Evolutionary conservation across 2,113 vertebrate species (phyloP).

Genomic region (Aegotheles bennettii): DNA sequence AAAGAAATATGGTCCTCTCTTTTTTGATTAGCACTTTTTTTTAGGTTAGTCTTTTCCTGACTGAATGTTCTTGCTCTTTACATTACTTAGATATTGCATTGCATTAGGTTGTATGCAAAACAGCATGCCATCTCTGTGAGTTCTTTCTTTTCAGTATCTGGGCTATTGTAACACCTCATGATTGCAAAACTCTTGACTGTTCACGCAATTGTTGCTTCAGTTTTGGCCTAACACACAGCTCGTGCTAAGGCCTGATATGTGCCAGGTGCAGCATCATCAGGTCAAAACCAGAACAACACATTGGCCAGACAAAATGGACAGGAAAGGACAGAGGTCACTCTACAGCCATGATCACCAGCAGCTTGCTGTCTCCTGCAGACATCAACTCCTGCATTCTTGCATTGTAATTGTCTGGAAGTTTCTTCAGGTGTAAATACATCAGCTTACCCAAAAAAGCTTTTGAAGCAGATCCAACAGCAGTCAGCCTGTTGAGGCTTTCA

Average conservation of each 20-base stretch:
- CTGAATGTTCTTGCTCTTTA: background rate
- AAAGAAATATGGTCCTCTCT: background rate
- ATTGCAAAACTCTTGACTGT: background rate
- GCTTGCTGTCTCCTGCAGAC: background rate
- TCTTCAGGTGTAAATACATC: background rate
- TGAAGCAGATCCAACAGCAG: background rate
- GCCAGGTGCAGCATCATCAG: accelerated
- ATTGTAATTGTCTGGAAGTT: background rate
- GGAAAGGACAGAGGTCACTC: background rate
- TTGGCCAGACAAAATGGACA: accelerated
- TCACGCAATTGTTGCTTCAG: background rate
- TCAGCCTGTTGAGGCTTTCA: background rate
- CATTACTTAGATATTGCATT: background rate
- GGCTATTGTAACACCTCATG: background rate
- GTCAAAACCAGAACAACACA: background rate
- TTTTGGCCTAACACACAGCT: background rate
- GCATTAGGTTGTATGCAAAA: background rate
- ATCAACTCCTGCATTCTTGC: background rate
- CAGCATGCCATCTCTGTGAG: background rate
- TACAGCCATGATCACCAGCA: background rate
- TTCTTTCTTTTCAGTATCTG: background rate
- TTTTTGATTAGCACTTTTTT: background rate
- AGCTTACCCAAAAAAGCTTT: background rate
- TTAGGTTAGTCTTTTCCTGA: background rate
- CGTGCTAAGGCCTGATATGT: background rate